Evolutionary conservation across 2,888 invertebrate genomes (phyloP).

Genomic region (Ashinkailepas kermadecensis): DNA sequence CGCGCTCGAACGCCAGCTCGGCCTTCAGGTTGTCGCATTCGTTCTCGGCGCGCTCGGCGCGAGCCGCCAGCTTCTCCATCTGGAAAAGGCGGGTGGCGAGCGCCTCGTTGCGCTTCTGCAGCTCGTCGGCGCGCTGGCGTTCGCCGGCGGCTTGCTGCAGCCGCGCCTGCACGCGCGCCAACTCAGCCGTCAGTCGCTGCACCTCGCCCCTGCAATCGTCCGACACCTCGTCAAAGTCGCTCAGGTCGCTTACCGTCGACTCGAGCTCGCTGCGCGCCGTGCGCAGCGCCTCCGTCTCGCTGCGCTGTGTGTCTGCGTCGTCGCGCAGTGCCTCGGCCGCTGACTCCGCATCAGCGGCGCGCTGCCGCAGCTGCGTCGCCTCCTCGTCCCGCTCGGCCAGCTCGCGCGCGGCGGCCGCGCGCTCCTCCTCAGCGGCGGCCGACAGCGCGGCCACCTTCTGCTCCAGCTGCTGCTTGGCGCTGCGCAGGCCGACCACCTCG

Average conservation of each 20-base stretch:
- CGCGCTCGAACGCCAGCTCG: constrained; percentile 12
- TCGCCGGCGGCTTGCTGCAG: neutral
- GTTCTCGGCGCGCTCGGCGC: neutral
- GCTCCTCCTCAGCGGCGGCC: constrained; percentile 11
- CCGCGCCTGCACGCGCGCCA: neutral
- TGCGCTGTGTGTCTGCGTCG: constrained; percentile 23
- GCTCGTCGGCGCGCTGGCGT: neutral
- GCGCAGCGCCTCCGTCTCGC: constrained; percentile 4
- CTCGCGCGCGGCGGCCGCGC: constrained; percentile 1
- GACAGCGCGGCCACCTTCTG: constrained; percentile 17
- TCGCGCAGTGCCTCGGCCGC: constrained; percentile 29
- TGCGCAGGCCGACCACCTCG: neutral
- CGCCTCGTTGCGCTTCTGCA: neutral
- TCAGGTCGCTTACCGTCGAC: constrained; percentile 10
- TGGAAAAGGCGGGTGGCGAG: neutral
- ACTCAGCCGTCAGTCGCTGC: neutral
- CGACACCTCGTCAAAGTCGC: constrained; percentile 7
- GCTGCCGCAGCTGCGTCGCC: constrained; percentile 24
- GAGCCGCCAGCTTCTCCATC: neutral
- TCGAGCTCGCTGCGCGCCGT: constrained; percentile 20
- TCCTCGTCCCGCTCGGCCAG: constrained; percentile 25
- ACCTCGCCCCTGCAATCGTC: constrained; percentile 1
- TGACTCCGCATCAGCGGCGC: constrained; percentile 27
- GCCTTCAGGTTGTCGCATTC: neutral
- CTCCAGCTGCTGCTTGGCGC: neutral